phyloP scores from a whole-genome alignment of 1,140 invertebrate species.

The Zophobas atratus region DNA sequence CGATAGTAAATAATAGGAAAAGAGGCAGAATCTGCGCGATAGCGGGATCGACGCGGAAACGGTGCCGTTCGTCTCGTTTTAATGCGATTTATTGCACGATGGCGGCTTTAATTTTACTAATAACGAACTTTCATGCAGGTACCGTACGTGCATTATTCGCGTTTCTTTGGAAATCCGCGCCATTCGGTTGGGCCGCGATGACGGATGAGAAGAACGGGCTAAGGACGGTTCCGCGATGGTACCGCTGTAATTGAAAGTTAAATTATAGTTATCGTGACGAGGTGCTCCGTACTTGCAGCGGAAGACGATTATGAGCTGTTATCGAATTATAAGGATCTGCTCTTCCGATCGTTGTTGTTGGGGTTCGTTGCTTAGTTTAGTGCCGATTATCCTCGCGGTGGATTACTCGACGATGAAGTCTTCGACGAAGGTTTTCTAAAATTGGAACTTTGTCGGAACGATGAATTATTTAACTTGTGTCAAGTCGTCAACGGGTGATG shows the following conservation, averaged over 20 bases:
- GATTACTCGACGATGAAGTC: too few relatives aligned
- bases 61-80: neutral
- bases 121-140: slow-evolving; percentile 15
- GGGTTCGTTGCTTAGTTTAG: neutral
- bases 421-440: too few relatives aligned
- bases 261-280: slow-evolving; percentile 4
- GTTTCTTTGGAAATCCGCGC: slow-evolving; percentile 5
- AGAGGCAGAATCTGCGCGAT: slow-evolving; percentile 6
- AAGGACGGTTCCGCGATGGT: neutral
- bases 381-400: neutral
- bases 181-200: neutral
- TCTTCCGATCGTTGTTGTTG: too few relatives aligned
- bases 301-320: neutral
- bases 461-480: too few relatives aligned
- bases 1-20: slow-evolving; percentile 48
- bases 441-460: too few relatives aligned
- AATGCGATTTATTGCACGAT: slow-evolving; percentile 12
- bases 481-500: too few relatives aligned
- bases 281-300: slow-evolving; percentile 2
- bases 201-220: neutral
- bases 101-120: slow-evolving; percentile 5
- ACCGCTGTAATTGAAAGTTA: slow-evolving; percentile 12
- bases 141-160: neutral
- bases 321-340: slow-evolving; percentile 2
- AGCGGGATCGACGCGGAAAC: slow-evolving; percentile 7